Conservation (phyloP, 2,113 vertebrate species). For the Cyphomyrus plagiostoma region DNA sequence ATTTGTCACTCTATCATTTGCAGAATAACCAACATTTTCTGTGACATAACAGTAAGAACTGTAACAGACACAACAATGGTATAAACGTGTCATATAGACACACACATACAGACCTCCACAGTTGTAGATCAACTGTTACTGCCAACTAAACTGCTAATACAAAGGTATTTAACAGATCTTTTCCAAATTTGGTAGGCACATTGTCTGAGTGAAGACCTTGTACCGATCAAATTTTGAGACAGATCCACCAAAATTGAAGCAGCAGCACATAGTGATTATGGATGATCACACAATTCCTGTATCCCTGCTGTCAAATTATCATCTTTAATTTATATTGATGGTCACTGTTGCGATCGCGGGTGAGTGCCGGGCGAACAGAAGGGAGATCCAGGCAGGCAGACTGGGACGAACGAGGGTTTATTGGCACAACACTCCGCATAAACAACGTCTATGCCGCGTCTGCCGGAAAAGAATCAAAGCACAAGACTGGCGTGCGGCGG, state of each 20-base stretch:
- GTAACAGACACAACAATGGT: background rate
- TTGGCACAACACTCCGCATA: too few relatives aligned
- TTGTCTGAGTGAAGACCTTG: background rate
- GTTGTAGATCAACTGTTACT: background rate
- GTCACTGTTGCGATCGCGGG: too few relatives aligned
- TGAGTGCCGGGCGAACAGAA: too few relatives aligned
- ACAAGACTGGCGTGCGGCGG: too few relatives aligned
- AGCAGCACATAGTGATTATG: background rate
- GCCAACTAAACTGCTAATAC: background rate
- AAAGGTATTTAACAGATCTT: background rate
- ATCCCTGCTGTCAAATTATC: background rate
- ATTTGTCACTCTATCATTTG: background rate
- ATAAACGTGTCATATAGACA: background rate
- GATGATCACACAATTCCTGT: background rate
- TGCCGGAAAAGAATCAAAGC: too few relatives aligned
- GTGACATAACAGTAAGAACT: background rate
- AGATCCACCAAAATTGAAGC: background rate
- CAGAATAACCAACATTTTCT: background rate
- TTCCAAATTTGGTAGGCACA: background rate
- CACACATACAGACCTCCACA: background rate
- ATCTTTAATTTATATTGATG: background rate
- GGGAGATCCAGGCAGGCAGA: too few relatives aligned
- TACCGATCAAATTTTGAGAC: background rate
- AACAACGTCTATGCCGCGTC: too few relatives aligned
- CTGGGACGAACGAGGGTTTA: too few relatives aligned